Percentiles rank a stretch among this genome's conserved stretches.
Conservation (phyloP, 2,797 vertebrate species). For the Carcharodon carcharias region DNA sequence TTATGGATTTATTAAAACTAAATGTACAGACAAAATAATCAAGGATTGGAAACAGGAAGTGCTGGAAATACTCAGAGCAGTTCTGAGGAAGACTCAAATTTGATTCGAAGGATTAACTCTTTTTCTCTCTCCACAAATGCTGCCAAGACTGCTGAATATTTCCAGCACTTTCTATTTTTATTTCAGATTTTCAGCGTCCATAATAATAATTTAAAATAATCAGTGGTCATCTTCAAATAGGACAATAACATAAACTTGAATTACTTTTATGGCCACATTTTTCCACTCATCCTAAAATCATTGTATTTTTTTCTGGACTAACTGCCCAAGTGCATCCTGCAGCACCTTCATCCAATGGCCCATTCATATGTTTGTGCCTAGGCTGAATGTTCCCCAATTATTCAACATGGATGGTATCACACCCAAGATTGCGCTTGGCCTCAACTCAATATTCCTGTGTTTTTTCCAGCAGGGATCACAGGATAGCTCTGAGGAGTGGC, state of each 20-base stretch:
- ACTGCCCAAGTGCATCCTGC: no score
- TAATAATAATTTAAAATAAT: neutral
- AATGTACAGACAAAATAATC: neutral
- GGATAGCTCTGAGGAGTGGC: neutral
- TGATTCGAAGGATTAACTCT: no score
- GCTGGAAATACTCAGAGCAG: no score
- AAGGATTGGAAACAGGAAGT: no score
- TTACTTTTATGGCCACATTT: neutral
- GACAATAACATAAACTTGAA: neutral
- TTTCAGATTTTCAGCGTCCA: no score
- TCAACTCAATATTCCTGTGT: neutral
- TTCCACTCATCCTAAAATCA: neutral
- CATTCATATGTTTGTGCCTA: neutral
- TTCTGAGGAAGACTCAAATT: no score
- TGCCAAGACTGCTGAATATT: no score
- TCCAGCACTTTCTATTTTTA: no score
- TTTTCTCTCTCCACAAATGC: no score
- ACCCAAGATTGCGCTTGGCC: neutral
- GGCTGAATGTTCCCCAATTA: neutral
- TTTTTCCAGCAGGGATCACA: neutral
- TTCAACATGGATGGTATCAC: neutral
- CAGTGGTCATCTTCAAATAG: neutral
- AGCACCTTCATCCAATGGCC: neutral
- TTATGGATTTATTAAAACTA: neutral
- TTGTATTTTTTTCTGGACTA: no score